Base-by-base conservation (phyloP, 2,113 vertebrate species). In the Epinephelus moara region DNA sequence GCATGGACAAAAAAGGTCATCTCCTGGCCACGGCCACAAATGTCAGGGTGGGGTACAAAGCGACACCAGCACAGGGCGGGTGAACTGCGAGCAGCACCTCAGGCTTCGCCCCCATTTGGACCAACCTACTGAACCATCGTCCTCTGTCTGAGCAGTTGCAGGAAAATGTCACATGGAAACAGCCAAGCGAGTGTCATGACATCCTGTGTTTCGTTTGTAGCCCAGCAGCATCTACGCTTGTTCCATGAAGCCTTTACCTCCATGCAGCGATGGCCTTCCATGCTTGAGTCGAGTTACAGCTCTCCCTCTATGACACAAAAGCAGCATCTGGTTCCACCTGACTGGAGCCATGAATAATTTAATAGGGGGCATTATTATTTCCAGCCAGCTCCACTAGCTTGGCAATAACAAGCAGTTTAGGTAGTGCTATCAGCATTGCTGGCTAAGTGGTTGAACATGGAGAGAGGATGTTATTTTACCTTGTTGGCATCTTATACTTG, bases 321-420 rank as follows among this genome's bases (percentile, higher is more conserved):
- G 93, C 89, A 74, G 85, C 89, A 92, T 93, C 92, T 89, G 88
- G 89, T 89, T 94, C 84, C 90, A 93, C 94, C 92, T 95, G 85
- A 85, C 94, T 83, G 84, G 70, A 85, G 47, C 75, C 89, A 96
- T 97, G 93, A 97, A 99, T 98, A 96, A 98, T 94, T 98, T 74
- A 89, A 85, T 96, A 87, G 49, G 23, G 89, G 53, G 77, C 61
- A 79, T 92, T 80, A 87, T 90, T 92, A 94, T 94, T 86, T 87
- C 86, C 62, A 92, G 87, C 91, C 85, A 86, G 83, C 80, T 91
- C 86, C 86, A 88, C 86, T 88, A 93, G 90, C 86, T 87, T 85
- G 91, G 82, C 92, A 89, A 89, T 90, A 93, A 93, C 89, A 93
- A 88, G 91, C 81, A 82, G 85, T 89, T 91, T 89, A 85, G 91